A percentile compares a stretch with the other conserved stretches of the same genome.
Conservation (phyloP, 2,113 vertebrate genomes). For the Crotalus tigris region DNA sequence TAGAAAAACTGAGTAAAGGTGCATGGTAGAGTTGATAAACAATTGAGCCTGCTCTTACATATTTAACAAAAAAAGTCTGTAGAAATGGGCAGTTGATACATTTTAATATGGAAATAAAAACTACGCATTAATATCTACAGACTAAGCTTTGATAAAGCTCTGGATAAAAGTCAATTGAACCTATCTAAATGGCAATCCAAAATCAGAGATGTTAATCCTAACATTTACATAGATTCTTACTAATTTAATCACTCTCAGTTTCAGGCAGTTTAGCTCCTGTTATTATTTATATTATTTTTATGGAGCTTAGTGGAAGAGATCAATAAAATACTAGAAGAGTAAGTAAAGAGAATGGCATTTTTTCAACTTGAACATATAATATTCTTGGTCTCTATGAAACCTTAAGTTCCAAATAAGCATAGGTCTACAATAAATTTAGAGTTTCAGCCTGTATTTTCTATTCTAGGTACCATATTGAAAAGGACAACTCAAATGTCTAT, state of each 20-base stretch:
- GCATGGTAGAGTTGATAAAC: too few relatives aligned
- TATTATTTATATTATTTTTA: not conserved
- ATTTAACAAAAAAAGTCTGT: not conserved
- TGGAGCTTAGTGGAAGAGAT: not conserved
- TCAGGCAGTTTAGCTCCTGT: not conserved
- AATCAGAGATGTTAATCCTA: not conserved
- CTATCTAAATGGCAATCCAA: not conserved
- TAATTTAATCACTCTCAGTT: not conserved
- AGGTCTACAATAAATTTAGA: not conserved
- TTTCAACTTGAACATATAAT: not conserved
- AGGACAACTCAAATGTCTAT: not conserved
- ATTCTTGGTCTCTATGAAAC: not conserved
- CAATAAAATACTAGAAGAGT: not conserved
- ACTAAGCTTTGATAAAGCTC: not conserved
- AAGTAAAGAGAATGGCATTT: not conserved
- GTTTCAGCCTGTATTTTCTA: not conserved
- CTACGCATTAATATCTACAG: not conserved
- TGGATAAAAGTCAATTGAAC: not conserved
- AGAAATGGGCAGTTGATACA: not conserved
- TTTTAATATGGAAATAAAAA: not conserved
- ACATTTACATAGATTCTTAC: not conserved
- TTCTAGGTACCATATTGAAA: not conserved
- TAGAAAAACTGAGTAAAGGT: not conserved
- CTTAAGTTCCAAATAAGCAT: not conserved
- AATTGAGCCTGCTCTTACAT: not conserved